Evolutionary conservation across 2,113 vertebrate genomes (phyloP).

Genomic region (Potamarius usumacintae): DNA sequence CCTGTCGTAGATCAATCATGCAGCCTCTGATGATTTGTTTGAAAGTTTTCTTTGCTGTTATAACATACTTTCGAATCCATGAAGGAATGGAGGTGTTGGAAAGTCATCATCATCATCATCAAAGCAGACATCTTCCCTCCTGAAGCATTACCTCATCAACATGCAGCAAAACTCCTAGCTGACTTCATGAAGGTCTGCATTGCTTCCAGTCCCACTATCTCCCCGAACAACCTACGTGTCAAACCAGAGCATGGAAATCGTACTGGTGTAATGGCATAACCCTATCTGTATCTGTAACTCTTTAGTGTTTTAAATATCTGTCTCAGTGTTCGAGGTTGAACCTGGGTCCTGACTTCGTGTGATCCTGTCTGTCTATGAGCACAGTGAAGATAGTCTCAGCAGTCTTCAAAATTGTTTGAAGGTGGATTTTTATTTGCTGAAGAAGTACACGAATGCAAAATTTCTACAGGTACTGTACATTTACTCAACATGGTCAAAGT

Average conservation of each 20-base stretch:
- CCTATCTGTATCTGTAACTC: background rate
- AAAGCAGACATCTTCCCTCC: constrained; percentile 7
- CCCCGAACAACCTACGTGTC: background rate
- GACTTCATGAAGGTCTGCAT: background rate
- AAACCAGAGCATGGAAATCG: background rate
- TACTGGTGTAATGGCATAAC: background rate
- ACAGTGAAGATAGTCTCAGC: background rate
- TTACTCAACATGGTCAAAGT: background rate
- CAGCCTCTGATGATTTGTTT: background rate
- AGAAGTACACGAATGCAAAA: background rate
- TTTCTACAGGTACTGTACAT: background rate
- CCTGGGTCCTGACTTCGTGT: background rate
- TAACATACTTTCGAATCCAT: background rate
- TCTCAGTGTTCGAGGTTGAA: background rate
- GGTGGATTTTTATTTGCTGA: background rate
- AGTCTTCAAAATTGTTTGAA: background rate
- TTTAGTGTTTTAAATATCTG: background rate
- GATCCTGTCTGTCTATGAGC: background rate
- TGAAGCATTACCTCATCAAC: background rate
- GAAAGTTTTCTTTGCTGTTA: constrained; percentile 6
- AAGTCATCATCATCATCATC: constrained; percentile 12
- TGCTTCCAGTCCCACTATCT: background rate
- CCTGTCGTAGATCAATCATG: background rate
- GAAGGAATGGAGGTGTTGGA: background rate
- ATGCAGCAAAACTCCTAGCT: background rate